Percentiles rank a stretch among this genome's conserved stretches.
Evolutionary conservation across 2,113 vertebrate genomes (phyloP).

Genomic region (Neodontobutis hainanensis): DNA sequence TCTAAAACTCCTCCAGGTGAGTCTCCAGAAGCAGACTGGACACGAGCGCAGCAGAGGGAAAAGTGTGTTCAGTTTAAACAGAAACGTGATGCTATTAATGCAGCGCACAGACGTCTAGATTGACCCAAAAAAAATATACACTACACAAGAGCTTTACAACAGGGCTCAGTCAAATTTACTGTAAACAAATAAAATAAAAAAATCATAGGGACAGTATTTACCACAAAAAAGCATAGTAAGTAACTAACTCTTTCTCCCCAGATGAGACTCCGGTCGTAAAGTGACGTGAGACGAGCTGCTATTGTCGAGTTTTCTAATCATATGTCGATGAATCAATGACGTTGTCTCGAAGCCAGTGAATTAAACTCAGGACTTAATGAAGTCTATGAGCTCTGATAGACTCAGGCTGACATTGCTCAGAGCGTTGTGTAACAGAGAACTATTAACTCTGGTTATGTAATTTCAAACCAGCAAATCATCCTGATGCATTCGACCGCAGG

Average conservation of each 20-base stretch:
- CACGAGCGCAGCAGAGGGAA: too few relatives aligned
- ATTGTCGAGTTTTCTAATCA: not conserved
- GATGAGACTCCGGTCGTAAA: not conserved
- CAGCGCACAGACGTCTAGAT: too few relatives aligned
- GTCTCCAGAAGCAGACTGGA: not conserved
- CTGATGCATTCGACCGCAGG: slow-evolving; percentile 15
- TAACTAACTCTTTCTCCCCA: too few relatives aligned
- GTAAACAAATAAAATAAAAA: too few relatives aligned
- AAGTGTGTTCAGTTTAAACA: too few relatives aligned
- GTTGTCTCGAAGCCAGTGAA: not conserved
- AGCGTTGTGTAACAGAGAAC: slow-evolving; percentile 27
- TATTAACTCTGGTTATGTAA: slow-evolving; percentile 43
- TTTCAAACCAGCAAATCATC: slow-evolving; percentile 25
- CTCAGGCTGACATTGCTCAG: too few relatives aligned
- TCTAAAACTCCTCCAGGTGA: slow-evolving; percentile 96
- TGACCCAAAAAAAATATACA: too few relatives aligned
- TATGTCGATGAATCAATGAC: not conserved
- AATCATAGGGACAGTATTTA: too few relatives aligned
- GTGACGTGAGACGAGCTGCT: not conserved
- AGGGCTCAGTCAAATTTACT: too few relatives aligned
- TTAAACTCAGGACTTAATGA: slow-evolving; percentile 1
- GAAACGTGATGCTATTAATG: too few relatives aligned
- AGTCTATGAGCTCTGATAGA: not conserved
- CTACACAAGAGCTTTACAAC: too few relatives aligned
- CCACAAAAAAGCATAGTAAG: too few relatives aligned